Base-by-base conservation (phyloP, 2,797 vertebrate genomes). In the Eulemur mongoz region DNA sequence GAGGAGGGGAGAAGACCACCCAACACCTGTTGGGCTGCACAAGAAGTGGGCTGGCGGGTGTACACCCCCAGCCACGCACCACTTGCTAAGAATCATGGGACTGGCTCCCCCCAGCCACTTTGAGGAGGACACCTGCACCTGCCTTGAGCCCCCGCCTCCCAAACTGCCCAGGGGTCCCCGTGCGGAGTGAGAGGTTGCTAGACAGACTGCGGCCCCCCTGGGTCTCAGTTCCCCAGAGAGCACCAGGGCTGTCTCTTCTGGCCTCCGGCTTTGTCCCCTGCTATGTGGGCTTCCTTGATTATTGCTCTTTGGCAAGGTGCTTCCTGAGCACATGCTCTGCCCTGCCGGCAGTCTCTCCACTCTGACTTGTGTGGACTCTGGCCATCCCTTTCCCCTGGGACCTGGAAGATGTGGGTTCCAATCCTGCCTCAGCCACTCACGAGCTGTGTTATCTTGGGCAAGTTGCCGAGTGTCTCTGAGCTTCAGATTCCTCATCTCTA, bases 171-270 rank as follows among this genome's bases (percentile, higher is more conserved):
- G 15, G 32, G 73, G 2, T 30, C 30, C 81, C 61, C 25, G 4
- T 7, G 1, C 7, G 5, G 38, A 12, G 20, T 10, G 69, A 89
- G 45, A 59, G 10, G 27, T 30, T 48, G 7, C 50, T 4, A 5
- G 12, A 2, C 12, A 25, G 65, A 65, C 4, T 18, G 23, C 15
- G 7, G 48, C 9, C 32, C 15, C 7, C 0, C n/a, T 52, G 4
- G 1, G 0, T 0, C 12, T 52, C 1, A 3, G 54, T 23, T 48
- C 32, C 78, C 35, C 11, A 23, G 30, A n/a, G 27, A 7, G 32
- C 8, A 20, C 9, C 30, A 7, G 38, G 67, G 27, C 59, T 2
- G 8, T 22, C 13, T 59, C 4, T 7, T 23, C 35, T 80, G 17
- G 14, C 30, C 25, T 43, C 92, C 35, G 72, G 54, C 82, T 23